Percentiles rank a stretch among this genome's conserved stretches.
These are phyloP conservation scores for Malacosoma neustria DNA, from an alignment of 2,888 invertebrate species.

Conservation along the genomic window DNA sequence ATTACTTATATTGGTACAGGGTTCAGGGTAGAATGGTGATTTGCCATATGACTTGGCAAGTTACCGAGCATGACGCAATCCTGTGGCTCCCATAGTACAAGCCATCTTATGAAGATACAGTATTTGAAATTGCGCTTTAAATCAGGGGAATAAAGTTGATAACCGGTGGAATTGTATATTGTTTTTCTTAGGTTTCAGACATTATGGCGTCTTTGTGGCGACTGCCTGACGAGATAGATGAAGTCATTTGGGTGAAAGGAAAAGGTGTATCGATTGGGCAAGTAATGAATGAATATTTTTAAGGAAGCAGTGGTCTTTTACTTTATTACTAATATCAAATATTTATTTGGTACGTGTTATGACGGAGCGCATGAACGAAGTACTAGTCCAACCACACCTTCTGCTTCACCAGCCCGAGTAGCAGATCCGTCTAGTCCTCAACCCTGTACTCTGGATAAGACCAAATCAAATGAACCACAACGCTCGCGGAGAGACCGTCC, in stretches of 20 bases:
- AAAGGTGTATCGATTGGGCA: constrained; percentile 2
- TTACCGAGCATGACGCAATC: constrained; percentile 36
- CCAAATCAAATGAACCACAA: too few relatives aligned
- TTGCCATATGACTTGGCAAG: constrained; percentile 30
- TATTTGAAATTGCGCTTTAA: constrained; percentile 14
- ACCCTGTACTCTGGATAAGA: too few relatives aligned
- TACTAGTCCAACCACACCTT: too few relatives aligned
- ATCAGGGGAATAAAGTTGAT: constrained; percentile 4
- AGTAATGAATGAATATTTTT: constrained; percentile 37
- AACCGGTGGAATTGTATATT: constrained; percentile 2
- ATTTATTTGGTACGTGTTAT: too few relatives aligned
- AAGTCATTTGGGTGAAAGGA: constrained; percentile 17
- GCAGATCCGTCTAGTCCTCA: too few relatives aligned
- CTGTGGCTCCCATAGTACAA: constrained; percentile 23
- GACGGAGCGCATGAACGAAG: too few relatives aligned
- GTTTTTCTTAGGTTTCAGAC: constrained; percentile 32
- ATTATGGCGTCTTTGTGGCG: constrained; percentile 28
- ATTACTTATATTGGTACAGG: constrained; percentile 8
- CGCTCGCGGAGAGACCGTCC: too few relatives aligned
- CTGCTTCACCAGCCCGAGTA: too few relatives aligned
- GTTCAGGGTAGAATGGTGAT: constrained; percentile 26
- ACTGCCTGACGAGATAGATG: constrained; percentile 23
- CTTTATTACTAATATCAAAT: constrained; percentile 29
- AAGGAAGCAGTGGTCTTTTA: constrained; percentile 17
- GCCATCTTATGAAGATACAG: constrained; percentile 1